phyloP scores from a whole-genome alignment of 1,140 invertebrate species.

The Leptinotarsa texana region DNA sequence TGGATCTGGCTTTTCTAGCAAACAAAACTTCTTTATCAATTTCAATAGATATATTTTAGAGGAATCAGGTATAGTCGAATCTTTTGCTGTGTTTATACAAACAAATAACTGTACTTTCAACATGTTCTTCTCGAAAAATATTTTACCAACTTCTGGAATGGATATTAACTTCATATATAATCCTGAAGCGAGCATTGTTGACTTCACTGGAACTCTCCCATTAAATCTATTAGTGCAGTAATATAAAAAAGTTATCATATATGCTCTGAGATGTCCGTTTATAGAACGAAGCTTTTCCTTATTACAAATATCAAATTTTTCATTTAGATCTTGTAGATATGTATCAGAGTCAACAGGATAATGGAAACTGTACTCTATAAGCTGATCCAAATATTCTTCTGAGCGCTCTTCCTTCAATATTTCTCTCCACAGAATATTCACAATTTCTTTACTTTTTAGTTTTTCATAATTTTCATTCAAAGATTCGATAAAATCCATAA shows the following conservation, averaged over 20 bases:
- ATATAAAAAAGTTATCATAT: constrained; percentile 38
- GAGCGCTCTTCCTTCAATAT: constrained; percentile 30
- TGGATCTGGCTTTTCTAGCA: constrained; percentile 11
- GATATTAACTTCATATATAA: constrained; percentile 36
- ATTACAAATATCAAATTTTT: constrained; percentile 32
- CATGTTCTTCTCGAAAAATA: constrained; percentile 37
- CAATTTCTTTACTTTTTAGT: constrained; percentile 23
- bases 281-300: constrained; percentile 36
- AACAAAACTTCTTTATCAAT: constrained; percentile 15
- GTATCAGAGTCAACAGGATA: constrained; percentile 37
- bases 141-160: constrained; percentile 34
- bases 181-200: constrained; percentile 28
- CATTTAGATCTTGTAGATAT: constrained; percentile 35
- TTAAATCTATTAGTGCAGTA: constrained; percentile 30
- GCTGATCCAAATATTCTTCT: constrained; percentile 25
- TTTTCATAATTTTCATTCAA: constrained; percentile 30
- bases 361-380: constrained; percentile 39
- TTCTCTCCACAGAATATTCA: constrained; percentile 35
- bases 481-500: constrained; percentile 35
- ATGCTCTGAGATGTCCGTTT: constrained; percentile 33
- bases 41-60: constrained; percentile 9
- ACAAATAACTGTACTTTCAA: constrained; percentile 19
- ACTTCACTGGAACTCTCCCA: constrained; percentile 24
- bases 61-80: neutral
- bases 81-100: neutral